A percentile compares a stretch with the other conserved stretches of the same genome.
These are phyloP conservation scores for Anoplophora glabripennis DNA, from an alignment of 1,140 invertebrate species.

Conservation along the genomic window DNA sequence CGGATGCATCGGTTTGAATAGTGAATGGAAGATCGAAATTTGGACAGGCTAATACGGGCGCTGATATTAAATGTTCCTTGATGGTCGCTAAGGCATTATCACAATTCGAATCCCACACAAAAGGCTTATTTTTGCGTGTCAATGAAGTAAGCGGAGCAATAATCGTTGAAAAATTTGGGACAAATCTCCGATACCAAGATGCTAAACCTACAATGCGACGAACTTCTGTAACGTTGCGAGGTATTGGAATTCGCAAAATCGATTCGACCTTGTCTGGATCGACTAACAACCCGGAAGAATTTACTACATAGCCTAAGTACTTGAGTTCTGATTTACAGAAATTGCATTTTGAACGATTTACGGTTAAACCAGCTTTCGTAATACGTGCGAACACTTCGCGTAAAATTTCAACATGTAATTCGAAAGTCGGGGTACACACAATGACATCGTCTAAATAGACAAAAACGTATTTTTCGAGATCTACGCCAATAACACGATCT, in stretches of 20 bases:
- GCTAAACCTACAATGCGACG: slow-evolving; percentile 51
- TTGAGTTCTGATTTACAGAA: slow-evolving; percentile 38
- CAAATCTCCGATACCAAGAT: slow-evolving; percentile 48
- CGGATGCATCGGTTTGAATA: slow-evolving; percentile 31
- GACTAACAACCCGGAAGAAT: slow-evolving; percentile 35
- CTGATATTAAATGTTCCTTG: slow-evolving; percentile 7
- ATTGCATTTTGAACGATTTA: slow-evolving; percentile 40
- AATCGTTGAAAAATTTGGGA: slow-evolving; percentile 42
- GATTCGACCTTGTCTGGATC: slow-evolving; percentile 46
- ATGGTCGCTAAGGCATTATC: slow-evolving; percentile 10
- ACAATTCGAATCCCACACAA: slow-evolving; percentile 10
- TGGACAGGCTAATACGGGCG: slow-evolving; percentile 22
- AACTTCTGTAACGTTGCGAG: slow-evolving; percentile 32
- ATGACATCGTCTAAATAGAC: slow-evolving; percentile 44
- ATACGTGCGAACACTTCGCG: background rate
- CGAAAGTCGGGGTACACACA: slow-evolving; percentile 33
- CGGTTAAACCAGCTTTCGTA: slow-evolving; percentile 13
- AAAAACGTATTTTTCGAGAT: slow-evolving; percentile 22
- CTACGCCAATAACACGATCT: slow-evolving; percentile 23
- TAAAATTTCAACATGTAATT: slow-evolving; percentile 1
- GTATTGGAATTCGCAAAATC: slow-evolving; percentile 25
- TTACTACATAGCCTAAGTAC: slow-evolving; percentile 46
- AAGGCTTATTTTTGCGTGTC: slow-evolving; percentile 24
- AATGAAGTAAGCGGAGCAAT: slow-evolving; percentile 32
- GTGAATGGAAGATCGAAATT: slow-evolving; percentile 22